A percentile compares a stretch with the other conserved stretches of the same genome.
phyloP scores from a whole-genome alignment of 1,140 invertebrate species.

The Zaprionus gabonicus region DNA sequence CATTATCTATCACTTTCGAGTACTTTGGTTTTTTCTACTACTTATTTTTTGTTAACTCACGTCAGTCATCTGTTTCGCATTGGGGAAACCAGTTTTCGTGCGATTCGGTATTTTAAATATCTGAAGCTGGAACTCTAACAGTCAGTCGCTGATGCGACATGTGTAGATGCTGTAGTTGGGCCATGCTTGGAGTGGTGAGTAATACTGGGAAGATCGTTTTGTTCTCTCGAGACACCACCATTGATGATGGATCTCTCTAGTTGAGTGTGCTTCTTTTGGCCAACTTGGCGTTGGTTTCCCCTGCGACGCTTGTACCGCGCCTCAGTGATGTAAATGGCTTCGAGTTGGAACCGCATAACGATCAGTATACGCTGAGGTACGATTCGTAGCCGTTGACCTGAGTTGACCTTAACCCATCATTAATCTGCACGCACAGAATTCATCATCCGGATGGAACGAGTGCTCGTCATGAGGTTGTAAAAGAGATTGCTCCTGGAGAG shows the following conservation, averaged over 20 bases:
- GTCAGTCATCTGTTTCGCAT: background rate
- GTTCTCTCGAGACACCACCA: background rate
- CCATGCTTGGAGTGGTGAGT: constrained; percentile 35
- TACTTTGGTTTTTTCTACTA: background rate
- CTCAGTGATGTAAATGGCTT: constrained; percentile 45
- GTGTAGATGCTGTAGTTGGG: constrained; percentile 2
- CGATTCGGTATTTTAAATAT: constrained; percentile 26
- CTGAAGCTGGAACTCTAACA: constrained; percentile 2
- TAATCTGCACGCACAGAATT: constrained; percentile 13
- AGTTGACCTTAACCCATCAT: constrained; percentile 7
- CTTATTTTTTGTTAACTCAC: constrained; percentile 28
- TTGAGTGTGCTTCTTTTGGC: constrained; percentile 35
- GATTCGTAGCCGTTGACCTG: background rate
- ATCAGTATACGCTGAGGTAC: constrained; percentile 55
- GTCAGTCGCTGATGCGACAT: constrained; percentile 25
- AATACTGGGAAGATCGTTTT: background rate
- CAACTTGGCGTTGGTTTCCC: background rate
- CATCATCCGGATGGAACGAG: constrained; percentile 24
- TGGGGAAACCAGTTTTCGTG: constrained; percentile 30
- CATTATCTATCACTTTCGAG: constrained; percentile 28
- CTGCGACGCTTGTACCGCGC: constrained; percentile 44
- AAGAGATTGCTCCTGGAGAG: constrained; percentile 21
- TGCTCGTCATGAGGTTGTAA: constrained; percentile 18
- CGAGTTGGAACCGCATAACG: constrained; percentile 42
- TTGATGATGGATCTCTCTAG: constrained; percentile 5